Base-by-base conservation (phyloP, 2,797 vertebrate species). In the Lepus oiostolus region DNA sequence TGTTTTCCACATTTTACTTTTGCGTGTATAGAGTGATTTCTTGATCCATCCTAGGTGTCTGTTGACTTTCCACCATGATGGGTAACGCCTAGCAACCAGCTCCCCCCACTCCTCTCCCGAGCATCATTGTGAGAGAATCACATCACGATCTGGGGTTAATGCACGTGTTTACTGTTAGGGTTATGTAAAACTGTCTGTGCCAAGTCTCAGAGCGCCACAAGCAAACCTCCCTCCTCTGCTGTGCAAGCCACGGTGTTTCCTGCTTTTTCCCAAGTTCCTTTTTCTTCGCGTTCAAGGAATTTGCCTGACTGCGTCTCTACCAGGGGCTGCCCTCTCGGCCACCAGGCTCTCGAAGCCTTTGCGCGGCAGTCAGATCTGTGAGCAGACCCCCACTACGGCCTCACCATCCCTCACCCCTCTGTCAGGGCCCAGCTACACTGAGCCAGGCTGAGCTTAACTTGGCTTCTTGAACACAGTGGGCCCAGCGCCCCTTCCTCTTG, bases 191-290 rank as follows among this genome's bases (percentile, higher is more conserved):
- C 5, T 70, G n/a, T 70, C 50, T 42, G n/a, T 67, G 72, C 60
- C 81, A 77, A 91, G 58, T 87, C 96, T 94, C 91, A 85, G 71
- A 88, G 71, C 1, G n/a, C 68, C 67, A 17, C 42, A 80, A 86
- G 67, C 81, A 89, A 90, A 70, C 68, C 80, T 94, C 72, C 47
- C 68, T 90, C 83, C 60, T 85, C 81, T 85, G 90, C 58, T 77
- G 26, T 74, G 35, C 8, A 54, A 50, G 52, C 62, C 10, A 82
- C 62, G 68, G 22, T 82, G 63, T 82, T 30, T 32, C 75, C 77
- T 90, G 35, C 50, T 30, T 72, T 85, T 62, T 11, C 12, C 65
- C 28, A 88, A 60, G 75, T 32, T 50, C 80, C 85, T 85, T 93
- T 85, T 74, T 79, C 42, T 75, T 28, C 38, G 30, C 30, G 35